Evolutionary conservation across 2,113 vertebrate genomes (phyloP).

Genomic region (Montifringilla adamsi): DNA sequence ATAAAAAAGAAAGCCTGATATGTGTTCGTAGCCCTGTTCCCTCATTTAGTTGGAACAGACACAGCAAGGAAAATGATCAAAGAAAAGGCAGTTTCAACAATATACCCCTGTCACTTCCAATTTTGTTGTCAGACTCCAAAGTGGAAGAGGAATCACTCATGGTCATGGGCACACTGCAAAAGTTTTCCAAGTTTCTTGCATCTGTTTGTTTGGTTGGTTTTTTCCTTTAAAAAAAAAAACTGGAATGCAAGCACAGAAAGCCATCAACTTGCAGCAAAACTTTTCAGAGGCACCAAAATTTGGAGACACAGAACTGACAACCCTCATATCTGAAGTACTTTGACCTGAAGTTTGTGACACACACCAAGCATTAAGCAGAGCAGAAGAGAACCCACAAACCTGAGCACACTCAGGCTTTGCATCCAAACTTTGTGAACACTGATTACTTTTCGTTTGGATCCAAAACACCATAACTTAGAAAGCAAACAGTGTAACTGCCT

Average conservation of each 20-base stretch:
- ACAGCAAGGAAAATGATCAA: constrained; percentile 46
- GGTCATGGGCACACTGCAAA: neutral
- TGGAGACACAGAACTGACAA: neutral
- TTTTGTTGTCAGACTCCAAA: constrained; percentile 21
- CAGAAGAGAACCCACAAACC: neutral
- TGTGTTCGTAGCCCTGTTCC: neutral
- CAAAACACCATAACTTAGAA: neutral
- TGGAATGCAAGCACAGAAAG: neutral
- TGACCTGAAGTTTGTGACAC: neutral
- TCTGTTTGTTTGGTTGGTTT: neutral
- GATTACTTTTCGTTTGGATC: neutral
- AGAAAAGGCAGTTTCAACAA: constrained; percentile 56
- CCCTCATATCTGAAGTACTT: neutral
- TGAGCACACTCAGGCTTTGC: neutral
- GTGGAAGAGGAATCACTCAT: neutral
- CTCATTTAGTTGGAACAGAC: constrained; percentile 19
- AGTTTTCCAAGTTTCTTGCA: constrained; percentile 33
- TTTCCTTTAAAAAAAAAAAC: neutral
- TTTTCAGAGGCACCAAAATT: neutral
- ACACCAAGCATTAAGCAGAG: neutral
- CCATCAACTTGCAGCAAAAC: neutral
- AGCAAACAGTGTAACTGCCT: neutral
- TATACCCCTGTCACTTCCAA: constrained; percentile 44
- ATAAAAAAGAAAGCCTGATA: neutral
- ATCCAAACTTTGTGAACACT: neutral